These are phyloP conservation scores for Penelope pileata DNA, from an alignment of 2,113 vertebrate species.

Conservation along the genomic window DNA sequence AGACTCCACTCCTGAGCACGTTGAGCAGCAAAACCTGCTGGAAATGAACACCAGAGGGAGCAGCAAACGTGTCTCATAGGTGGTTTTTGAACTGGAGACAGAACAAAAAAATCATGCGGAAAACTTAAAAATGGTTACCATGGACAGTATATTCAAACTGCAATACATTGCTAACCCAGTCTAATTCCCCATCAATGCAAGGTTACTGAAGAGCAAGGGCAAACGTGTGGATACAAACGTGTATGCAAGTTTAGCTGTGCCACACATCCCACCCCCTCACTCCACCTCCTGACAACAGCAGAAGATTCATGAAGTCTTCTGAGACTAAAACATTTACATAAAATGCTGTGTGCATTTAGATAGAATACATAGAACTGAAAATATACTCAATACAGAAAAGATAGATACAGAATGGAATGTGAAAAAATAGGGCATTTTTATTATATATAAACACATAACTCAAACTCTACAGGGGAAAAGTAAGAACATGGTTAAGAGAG, in stretches of 20 bases:
- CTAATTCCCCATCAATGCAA: background rate
- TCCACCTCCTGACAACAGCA: accelerated
- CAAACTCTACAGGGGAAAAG: background rate
- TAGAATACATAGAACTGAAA: background rate
- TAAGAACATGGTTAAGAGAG: background rate
- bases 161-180: background rate
- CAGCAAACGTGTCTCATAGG: background rate
- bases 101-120: background rate
- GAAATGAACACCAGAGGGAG: conserved; percentile 41
- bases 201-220: background rate
- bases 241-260: background rate
- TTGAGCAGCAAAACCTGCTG: background rate
- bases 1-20: accelerated
- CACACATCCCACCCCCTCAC: background rate
- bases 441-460: background rate
- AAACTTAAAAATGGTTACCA: background rate
- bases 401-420: background rate
- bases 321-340: background rate
- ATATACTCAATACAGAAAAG: background rate
- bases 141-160: background rate
- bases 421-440: background rate
- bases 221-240: background rate
- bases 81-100: background rate
- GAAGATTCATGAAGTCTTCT: background rate
- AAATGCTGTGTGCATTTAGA: background rate